Evolutionary conservation across 2,797 vertebrate genomes (phyloP), one percentile per base, ranked within the genome.

Genomic region (Anabacerthia variegaticeps): DNA sequence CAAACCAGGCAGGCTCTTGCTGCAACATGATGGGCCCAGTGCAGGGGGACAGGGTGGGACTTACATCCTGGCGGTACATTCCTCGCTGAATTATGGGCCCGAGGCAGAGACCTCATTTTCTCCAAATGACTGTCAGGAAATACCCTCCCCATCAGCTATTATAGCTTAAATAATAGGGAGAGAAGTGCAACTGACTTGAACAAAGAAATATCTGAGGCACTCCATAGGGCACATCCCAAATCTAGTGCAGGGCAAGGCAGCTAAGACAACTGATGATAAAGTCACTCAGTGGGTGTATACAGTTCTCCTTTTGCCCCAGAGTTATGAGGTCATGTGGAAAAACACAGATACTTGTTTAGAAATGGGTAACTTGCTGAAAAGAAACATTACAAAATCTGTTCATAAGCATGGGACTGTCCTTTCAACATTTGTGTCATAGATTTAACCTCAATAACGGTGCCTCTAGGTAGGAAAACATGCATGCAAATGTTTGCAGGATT

Each of bases 111-210:
- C 78, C 67, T 93, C 79, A 78, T 87, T 95, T 96, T 96, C 85
- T 96, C 66, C 84, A 84, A 83, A 88, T 85, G 62, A 52, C 94
- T 83, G 59, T 88, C 95, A 96, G 96, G 97, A 96, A 97, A 93
- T 96, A 94, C 85, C 94, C 92, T 96, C 95, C 91, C 93, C 91
- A 93, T 71, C 91, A 80, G 89, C 92, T 96, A 82, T 95, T 96
- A 91, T 85, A 92, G 82, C 89, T 94, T 79, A 92, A 95, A 91
- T 96, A 96, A 96, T 94, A 75, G 93, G 71, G 91, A 88, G 92
- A 89, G 94, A 92, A 93, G 91, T 69, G 43, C 77, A 51, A n/a
- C 48, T 4, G 15, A 66, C 81, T 91, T 63, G 80, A 92, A 78
- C 88, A 87, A 41, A 62, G 39, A 62, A 62, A 30, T 73, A 95